Base-by-base conservation (phyloP, 1,140 invertebrate genomes). In the Trichomalopsis sarcophagae region DNA sequence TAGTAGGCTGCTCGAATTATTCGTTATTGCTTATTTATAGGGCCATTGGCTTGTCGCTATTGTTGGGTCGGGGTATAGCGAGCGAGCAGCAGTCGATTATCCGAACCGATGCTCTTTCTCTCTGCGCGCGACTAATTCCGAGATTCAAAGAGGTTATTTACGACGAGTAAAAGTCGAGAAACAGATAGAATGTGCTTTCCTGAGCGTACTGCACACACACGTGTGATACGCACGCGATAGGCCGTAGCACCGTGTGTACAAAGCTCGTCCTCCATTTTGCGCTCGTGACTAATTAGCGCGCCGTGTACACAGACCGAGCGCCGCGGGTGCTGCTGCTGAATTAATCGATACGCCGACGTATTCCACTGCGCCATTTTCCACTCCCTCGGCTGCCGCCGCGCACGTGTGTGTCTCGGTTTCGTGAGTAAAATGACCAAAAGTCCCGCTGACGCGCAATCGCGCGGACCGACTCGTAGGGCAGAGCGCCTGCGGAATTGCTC, bases 281-380 rank as follows among this genome's bases (percentile, higher is more conserved):
- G 73, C 80, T 87, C 82, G 84, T 87, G 84, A 87, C 88, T 88
- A 88, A 88, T 88, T 88, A 88, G 84, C 84, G 80, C 27, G 36
- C 17, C 17, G 21, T n/a, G 11, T 62, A n/a, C 55, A 17, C 55
- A 17, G 17, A 85, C 30, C 33, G 23, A 44, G 23, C 79, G 55
- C 79, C 80, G 71, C 36, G 83, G 14, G 30, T 17, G 23, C 27
- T 27, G 75, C 40, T 27, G 27, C 27, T 27, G 74, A 79, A 84
- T 84, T 75, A 82, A 76, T 76, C 81, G 73, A 82, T 82, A 82
- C 33, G 71, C 23, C 73, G 66, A 68, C n/a, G 27, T 47, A 21
- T 14, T 55, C 55, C 62, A 13, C 62, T 36, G 0, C 82, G 82
- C 82, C 82, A 83, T 83, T 77, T 83, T 83, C 33, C 47, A 23